These are phyloP conservation scores for Melinaea marsaeus DNA, from an alignment of 2,888 invertebrate species.

Conservation along the genomic window DNA sequence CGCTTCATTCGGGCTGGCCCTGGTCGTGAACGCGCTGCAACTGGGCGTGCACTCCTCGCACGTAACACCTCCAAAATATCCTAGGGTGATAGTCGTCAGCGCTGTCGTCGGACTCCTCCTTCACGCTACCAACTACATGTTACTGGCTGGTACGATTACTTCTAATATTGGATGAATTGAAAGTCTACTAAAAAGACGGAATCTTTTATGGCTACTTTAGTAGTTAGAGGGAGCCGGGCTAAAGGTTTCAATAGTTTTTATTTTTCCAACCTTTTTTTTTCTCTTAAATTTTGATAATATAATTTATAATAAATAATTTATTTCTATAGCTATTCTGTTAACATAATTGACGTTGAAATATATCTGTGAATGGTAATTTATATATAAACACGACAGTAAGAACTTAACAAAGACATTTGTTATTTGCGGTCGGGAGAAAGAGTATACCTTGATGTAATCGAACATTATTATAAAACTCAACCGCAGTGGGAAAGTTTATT, in stretches of 20 bases:
- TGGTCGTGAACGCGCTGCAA: constrained; percentile 89
- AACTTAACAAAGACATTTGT: too few relatives aligned
- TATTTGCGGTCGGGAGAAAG: too few relatives aligned
- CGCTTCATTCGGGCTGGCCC: constrained; percentile 88
- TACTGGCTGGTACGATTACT: constrained; percentile 83
- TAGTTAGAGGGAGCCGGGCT: too few relatives aligned
- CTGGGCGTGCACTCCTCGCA: constrained; percentile 83
- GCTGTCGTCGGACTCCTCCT: constrained; percentile 88
- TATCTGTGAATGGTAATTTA: neutral
- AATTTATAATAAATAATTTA: too few relatives aligned
- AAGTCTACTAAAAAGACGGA: too few relatives aligned
- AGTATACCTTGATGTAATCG: neutral
- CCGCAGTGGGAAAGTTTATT: constrained; percentile 19
- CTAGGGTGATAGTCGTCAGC: constrained; percentile 84
- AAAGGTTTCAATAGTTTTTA: too few relatives aligned
- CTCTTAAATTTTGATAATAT: too few relatives aligned
- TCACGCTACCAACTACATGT: constrained; percentile 86
- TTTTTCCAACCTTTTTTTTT: too few relatives aligned
- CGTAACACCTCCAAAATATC: constrained; percentile 73
- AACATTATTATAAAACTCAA: constrained; percentile 5
- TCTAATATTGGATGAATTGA: neutral
- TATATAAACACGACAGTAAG: too few relatives aligned
- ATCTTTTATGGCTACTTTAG: too few relatives aligned
- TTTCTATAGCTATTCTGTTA: too few relatives aligned
- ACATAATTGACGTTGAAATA: too few relatives aligned